phyloP scores from a whole-genome alignment of 2,888 invertebrate genomes.

The Yponomeuta malinellus region DNA sequence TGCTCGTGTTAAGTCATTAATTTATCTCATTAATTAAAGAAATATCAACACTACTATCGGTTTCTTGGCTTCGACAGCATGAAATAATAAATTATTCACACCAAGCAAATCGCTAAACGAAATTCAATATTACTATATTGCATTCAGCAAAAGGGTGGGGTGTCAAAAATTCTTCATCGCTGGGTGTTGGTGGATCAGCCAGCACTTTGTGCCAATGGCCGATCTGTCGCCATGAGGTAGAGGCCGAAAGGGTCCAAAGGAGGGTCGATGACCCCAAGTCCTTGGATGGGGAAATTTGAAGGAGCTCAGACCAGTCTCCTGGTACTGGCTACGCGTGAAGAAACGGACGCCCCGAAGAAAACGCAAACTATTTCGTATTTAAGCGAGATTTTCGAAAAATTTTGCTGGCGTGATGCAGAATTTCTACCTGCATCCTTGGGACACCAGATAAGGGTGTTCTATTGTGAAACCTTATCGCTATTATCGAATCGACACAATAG shows the following conservation, averaged over 20 bases:
- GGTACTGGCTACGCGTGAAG: conserved; percentile 58
- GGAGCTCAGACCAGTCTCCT: conserved; percentile 49
- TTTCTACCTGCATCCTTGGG: conserved; percentile 44
- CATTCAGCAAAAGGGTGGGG: conserved; percentile 23
- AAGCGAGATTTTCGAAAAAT: conserved; percentile 33
- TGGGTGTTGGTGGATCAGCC: conserved; percentile 40
- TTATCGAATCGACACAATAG: too few species aligned
- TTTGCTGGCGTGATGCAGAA: conserved; percentile 49
- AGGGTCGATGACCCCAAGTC: conserved; percentile 27
- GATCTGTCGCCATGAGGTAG: conserved; percentile 50
- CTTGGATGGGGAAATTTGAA: conserved; percentile 17
- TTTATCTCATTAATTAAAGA: too few species aligned
- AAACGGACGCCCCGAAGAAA: conserved; percentile 52
- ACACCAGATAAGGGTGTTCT: background rate
- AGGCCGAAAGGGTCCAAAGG: conserved; percentile 32
- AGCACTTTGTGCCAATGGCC: conserved; percentile 61
- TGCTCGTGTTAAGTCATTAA: too few species aligned
- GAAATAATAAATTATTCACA: too few species aligned
- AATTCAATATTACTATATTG: too few species aligned
- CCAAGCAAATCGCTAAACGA: too few species aligned
- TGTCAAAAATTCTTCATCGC: conserved; percentile 63
- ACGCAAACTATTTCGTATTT: conserved; percentile 26
- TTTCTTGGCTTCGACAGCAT: too few species aligned
- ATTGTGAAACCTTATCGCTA: background rate
- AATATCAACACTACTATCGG: too few species aligned